A percentile compares a stretch with the other conserved stretches of the same genome.
These are phyloP conservation scores for Cyclophora punctaria DNA, from an alignment of 2,888 invertebrate species.

Conservation along the genomic window DNA sequence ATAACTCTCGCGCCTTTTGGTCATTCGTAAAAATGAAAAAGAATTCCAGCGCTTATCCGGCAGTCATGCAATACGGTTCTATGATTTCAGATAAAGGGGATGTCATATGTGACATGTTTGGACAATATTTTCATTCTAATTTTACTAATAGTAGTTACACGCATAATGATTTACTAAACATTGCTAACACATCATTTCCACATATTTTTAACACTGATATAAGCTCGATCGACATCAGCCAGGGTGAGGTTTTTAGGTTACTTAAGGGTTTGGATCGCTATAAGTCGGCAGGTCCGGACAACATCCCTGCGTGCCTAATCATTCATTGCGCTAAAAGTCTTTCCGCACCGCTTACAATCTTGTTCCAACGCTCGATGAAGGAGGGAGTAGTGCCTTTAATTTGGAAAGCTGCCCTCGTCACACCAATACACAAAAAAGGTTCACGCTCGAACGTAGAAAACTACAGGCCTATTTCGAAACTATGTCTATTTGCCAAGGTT, in stretches of 20 bases:
- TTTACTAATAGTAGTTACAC: no score
- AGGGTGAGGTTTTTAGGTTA: background rate
- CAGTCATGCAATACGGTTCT: no score
- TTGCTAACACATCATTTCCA: background rate
- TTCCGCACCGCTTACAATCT: background rate
- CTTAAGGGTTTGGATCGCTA: background rate
- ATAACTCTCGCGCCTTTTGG: no score
- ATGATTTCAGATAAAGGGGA: no score
- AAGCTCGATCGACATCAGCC: background rate
- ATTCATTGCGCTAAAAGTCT: conserved; percentile 3
- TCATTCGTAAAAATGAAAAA: no score
- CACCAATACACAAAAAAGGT: conserved; percentile 5
- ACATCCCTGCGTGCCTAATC: conserved; percentile 1
- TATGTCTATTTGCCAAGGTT: conserved; percentile 3
- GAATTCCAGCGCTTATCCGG: no score
- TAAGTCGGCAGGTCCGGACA: conserved; percentile 4
- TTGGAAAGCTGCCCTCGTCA: conserved; percentile 4
- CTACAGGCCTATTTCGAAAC: conserved; percentile 6
- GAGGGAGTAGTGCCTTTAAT: background rate
- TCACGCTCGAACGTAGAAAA: background rate
- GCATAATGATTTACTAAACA: no score
- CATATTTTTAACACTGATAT: no score
- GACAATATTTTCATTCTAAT: no score
- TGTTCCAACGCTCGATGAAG: background rate
- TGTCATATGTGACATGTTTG: no score